A percentile compares a stretch with the other conserved stretches of the same genome.
phyloP scores from a whole-genome alignment of 2,888 invertebrate species.

The Tenthredo livida region DNA sequence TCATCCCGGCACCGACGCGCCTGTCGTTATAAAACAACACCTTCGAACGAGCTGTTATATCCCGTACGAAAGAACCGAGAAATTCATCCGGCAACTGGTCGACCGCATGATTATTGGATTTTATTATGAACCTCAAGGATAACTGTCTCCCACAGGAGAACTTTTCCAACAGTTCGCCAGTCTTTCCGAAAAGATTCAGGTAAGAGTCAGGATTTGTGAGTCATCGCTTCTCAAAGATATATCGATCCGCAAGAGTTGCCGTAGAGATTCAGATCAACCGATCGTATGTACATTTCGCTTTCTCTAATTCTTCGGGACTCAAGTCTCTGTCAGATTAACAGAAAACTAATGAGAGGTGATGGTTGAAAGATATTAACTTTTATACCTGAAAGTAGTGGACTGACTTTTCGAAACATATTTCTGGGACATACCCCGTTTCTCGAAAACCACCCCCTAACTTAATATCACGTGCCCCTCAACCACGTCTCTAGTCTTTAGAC shows the following conservation, averaged over 20 bases:
- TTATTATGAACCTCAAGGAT: neutral
- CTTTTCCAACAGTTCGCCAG: neutral
- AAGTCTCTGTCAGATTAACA: too few relatives aligned
- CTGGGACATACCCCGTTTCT: neutral
- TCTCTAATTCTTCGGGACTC: too few relatives aligned
- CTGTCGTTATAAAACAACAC: slow-evolving; percentile 60
- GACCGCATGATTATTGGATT: slow-evolving; percentile 12
- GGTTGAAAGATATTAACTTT: neutral
- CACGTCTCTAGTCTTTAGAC: neutral
- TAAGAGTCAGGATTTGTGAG: neutral
- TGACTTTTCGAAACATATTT: neutral
- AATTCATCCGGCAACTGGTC: slow-evolving; percentile 19
- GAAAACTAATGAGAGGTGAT: too few relatives aligned
- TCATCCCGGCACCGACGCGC: slow-evolving; percentile 56
- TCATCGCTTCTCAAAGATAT: neutral
- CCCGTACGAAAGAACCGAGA: slow-evolving; percentile 23
- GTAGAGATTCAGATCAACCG: neutral
- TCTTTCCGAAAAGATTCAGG: neutral
- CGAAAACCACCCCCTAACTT: neutral
- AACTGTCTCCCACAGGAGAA: neutral
- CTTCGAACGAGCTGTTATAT: slow-evolving; percentile 60
- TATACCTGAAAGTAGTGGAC: neutral
- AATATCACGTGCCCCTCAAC: slow-evolving; percentile 1
- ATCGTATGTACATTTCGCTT: neutral
- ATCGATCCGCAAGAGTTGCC: neutral